Percentiles rank a stretch among this genome's conserved stretches.
Evolutionary conservation across 2,888 invertebrate genomes (phyloP).

Genomic region (Pediacus dermestoides): DNA sequence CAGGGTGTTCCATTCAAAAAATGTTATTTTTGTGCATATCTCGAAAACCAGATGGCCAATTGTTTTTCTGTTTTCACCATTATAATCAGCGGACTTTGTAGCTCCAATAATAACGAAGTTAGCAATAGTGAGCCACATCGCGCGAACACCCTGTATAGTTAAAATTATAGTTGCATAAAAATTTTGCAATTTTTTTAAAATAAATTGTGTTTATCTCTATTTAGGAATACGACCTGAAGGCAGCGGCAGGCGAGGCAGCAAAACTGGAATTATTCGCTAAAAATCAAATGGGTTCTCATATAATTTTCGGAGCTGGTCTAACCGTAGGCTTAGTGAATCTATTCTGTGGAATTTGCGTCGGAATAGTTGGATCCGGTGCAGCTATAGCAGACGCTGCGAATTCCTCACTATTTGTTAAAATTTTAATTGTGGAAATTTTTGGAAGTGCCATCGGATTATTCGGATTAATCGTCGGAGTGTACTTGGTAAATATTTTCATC

Average conservation of each 20-base stretch:
- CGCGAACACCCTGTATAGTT: too few species aligned
- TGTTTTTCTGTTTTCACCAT: too few species aligned
- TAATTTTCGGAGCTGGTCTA: slow-evolving; percentile 93
- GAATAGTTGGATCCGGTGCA: slow-evolving; percentile 95
- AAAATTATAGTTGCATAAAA: too few species aligned
- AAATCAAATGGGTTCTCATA: slow-evolving; percentile 81
- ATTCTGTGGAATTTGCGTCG: slow-evolving; percentile 93
- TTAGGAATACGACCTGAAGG: slow-evolving; percentile 25
- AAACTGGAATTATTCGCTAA: slow-evolving; percentile 45
- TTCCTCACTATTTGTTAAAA: slow-evolving; percentile 94
- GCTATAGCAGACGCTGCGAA: slow-evolving; percentile 99
- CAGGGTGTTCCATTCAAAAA: too few species aligned
- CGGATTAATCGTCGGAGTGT: slow-evolving; percentile 96
- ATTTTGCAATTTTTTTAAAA: too few species aligned
- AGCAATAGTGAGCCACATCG: too few species aligned
- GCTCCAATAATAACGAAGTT: too few species aligned
- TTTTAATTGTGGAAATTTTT: slow-evolving; percentile 98
- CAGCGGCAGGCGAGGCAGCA: slow-evolving; percentile 14
- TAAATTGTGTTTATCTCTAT: slow-evolving; percentile 15
- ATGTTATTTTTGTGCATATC: too few species aligned
- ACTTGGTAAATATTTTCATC: slow-evolving; percentile 58
- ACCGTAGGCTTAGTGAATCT: slow-evolving; percentile 94
- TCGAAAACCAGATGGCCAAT: too few species aligned
- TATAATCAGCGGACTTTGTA: too few species aligned
- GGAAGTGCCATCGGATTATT: slow-evolving; percentile 98